Conservation (phyloP, 2,113 vertebrate species). For the Lagenorhynchus albirostris region DNA sequence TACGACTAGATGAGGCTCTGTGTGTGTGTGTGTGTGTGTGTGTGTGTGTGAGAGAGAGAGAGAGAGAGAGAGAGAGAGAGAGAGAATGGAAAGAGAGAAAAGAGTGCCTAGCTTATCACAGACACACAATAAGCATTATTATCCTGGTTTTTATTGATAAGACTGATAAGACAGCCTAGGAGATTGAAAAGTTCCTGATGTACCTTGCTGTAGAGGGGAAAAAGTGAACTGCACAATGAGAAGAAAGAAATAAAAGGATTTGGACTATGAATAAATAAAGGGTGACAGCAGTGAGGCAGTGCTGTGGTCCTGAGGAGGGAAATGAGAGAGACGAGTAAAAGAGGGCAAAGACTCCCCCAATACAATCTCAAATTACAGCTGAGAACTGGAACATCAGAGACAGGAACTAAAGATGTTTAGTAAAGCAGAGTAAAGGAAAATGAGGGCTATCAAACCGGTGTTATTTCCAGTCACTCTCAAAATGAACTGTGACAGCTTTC, state of each 20-base stretch:
- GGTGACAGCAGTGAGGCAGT: background rate
- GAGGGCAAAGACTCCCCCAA: background rate
- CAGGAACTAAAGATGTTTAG: background rate
- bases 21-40: background rate
- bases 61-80: no score
- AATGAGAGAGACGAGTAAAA: background rate
- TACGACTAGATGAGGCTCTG: background rate
- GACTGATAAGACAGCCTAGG: background rate
- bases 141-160: background rate
- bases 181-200: background rate
- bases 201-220: background rate
- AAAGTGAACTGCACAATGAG: background rate
- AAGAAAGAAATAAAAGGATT: background rate
- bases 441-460: background rate
- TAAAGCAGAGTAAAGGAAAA: slow-evolving; percentile 1
- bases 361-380: background rate
- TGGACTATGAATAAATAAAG: background rate
- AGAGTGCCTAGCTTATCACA: background rate
- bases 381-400: background rate
- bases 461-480: background rate
- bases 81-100: background rate
- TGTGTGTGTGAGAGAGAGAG: background rate
- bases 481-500: background rate
- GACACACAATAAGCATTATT: background rate
- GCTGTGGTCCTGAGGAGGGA: background rate